These are phyloP conservation scores for Nemopilema nomurai DNA, from an alignment of 30 jellyfish, hydroid and myxozoan genomes.

Conservation along the genomic window DNA sequence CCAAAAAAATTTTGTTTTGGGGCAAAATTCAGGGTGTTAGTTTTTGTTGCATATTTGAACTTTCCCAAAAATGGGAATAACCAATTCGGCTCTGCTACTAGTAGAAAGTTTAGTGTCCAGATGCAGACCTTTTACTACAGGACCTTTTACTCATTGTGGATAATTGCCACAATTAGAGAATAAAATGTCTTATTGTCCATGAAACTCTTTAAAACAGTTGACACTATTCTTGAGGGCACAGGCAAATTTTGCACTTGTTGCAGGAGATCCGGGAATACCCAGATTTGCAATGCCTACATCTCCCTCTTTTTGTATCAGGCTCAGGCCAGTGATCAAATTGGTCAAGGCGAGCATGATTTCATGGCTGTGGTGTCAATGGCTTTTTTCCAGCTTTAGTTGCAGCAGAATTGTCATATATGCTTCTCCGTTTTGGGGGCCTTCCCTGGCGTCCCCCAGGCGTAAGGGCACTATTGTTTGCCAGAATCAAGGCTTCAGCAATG, in stretches of 20 bases:
- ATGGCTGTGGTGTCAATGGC: constrained; percentile 21
- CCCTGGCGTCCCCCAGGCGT: no score
- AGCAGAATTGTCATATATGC: neutral
- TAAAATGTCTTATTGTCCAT: neutral
- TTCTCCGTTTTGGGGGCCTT: no score
- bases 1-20: no score
- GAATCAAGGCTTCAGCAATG: constrained; percentile 31
- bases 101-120: no score
- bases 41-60: no score
- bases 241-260: constrained; percentile 24
- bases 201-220: constrained; percentile 10
- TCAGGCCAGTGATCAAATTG: constrained; percentile 47
- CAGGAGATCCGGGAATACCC: constrained; percentile 30
- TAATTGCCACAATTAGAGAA: no score
- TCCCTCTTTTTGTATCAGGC: constrained; percentile 2
- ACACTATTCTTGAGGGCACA: neutral
- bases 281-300: constrained; percentile 27
- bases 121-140: no score
- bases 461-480: no score
- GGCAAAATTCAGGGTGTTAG: no score
- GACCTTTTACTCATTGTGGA: no score
- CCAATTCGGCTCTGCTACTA: no score
- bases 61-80: no score
- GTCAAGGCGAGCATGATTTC: constrained; percentile 10
- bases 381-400: constrained; percentile 16